Evolutionary conservation across 2,888 invertebrate genomes (phyloP), one percentile per base, ranked within the genome.

Genomic region (Andrena bucephala): DNA sequence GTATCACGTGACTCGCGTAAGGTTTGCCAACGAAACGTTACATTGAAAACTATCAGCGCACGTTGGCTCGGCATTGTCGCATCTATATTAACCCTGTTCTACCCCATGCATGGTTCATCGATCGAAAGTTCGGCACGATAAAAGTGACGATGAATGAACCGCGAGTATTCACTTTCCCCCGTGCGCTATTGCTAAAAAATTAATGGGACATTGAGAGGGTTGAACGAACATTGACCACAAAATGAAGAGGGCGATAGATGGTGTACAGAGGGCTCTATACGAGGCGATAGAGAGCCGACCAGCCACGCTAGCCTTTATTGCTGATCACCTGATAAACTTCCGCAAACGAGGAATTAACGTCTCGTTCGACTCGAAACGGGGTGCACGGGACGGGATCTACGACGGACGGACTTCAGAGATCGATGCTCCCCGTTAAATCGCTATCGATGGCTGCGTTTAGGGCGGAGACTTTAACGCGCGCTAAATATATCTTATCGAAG

Each of bases 291-390:
- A 73, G 59, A 50, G 71, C 42, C 16, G 29, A 36, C 48, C 16
- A 54, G 42, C 31, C 48, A 68, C 29, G 24, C 52, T 71, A 24
- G 68, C 60, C 54, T 85, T 85, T 83, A 77, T 71, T 50, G 83
- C 75, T 66, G 83, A 83, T 85, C 85, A 75, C 77, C 74, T 65
- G 85, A 85, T 85, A 85, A 83, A 83, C 85, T 83, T 83, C 83
- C 83, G 72, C 80, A 66, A 85, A 85, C 79, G 80, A 75, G 77
- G 80, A 85, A 85, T 74, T 79, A 75, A 71, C 74, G 74, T 69
- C 60, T 62, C 69, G 72, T 73, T 73, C 68, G 68, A 79, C 60
- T 81, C 79, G 60, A 79, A 81, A 54, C 66, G 52, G 29, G 42
- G 42, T 42, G 42, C 42, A 42, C 16, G 16, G 42, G 42, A 42